Conservation (phyloP, 2,113 vertebrate genomes). For the Spermophilus dauricus region DNA sequence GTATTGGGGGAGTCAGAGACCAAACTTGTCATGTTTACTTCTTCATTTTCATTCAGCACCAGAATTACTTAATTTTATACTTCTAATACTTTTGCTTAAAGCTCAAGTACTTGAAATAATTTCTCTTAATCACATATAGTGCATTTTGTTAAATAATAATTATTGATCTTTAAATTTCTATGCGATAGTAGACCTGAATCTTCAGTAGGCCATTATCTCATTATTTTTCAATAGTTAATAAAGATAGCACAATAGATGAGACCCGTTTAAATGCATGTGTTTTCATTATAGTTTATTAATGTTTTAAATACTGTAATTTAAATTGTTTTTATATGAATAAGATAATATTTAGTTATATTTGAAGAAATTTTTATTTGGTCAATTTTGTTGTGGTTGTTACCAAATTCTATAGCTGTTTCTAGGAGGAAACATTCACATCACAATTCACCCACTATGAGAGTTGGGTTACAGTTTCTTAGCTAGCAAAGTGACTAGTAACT, state of each 20-base stretch:
- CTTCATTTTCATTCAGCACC: neutral
- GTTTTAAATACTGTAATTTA: neutral
- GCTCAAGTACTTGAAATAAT: neutral
- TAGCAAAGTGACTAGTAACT: neutral
- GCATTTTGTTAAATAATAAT: neutral
- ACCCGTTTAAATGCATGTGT: neutral
- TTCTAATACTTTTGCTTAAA: slow-evolving; percentile 38
- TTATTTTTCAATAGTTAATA: neutral
- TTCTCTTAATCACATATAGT: slow-evolving; percentile 1
- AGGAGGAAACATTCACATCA: neutral
- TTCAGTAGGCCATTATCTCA: neutral
- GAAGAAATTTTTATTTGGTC: neutral
- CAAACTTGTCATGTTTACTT: neutral
- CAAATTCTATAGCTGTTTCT: neutral
- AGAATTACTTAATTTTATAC: slow-evolving; percentile 44
- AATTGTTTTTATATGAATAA: slow-evolving; percentile 2
- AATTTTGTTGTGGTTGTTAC: neutral
- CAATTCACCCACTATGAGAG: neutral
- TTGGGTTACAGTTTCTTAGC: neutral
- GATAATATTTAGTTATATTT: neutral
- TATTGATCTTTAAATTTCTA: neutral
- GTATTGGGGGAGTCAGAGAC: neutral
- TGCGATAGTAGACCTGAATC: neutral
- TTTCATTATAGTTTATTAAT: neutral
- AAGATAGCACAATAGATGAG: neutral